phyloP scores from a whole-genome alignment of 2,113 vertebrate genomes.

The Passer domesticus region DNA sequence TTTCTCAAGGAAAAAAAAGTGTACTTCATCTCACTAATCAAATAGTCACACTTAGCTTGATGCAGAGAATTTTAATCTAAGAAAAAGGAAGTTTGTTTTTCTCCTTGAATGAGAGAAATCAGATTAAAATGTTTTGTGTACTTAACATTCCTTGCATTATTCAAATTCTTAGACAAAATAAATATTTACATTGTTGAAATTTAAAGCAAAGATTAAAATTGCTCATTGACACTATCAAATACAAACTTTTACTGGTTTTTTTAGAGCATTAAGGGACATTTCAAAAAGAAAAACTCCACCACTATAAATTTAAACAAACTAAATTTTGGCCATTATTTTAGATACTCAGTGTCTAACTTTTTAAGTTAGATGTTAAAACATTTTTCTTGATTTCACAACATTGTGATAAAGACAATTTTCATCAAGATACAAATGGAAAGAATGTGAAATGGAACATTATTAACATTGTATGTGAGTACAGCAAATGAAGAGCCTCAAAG shows the following conservation, averaged over 20 bases:
- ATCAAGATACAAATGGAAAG: neutral
- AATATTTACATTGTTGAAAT: neutral
- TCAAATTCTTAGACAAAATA: neutral
- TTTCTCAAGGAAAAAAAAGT: neutral
- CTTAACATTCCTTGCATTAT: neutral
- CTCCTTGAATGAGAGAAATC: neutral
- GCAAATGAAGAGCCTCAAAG: neutral
- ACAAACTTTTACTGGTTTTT: neutral
- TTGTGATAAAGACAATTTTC: neutral
- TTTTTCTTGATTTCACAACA: neutral
- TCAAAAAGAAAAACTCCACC: fast-evolving
- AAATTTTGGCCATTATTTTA: neutral
- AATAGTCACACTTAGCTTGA: neutral
- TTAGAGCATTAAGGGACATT: neutral
- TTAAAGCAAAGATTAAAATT: neutral
- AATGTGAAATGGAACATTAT: neutral
- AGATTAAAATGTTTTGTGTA: neutral
- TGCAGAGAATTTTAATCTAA: neutral
- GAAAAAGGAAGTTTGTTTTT: neutral
- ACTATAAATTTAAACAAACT: neutral
- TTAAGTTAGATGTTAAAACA: neutral
- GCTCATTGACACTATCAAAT: neutral
- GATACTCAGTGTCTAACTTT: neutral
- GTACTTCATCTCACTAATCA: neutral
- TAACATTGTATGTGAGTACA: neutral